Evolutionary conservation across 2,797 vertebrate species (phyloP).

Genomic region (Sternotherus odoratus): DNA sequence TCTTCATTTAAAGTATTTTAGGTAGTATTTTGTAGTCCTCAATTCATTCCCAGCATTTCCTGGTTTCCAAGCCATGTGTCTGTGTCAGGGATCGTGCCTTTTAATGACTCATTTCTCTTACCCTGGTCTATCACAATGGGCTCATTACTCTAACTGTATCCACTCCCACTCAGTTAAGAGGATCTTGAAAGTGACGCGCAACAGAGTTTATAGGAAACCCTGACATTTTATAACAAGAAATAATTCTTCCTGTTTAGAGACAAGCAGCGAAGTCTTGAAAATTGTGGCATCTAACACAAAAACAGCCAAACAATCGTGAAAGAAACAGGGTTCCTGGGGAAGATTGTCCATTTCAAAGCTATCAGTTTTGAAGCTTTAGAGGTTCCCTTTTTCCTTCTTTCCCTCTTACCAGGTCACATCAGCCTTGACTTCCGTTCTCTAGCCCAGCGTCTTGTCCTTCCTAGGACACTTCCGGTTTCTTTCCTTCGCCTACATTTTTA

Average conservation of each 20-base stretch:
- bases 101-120: neutral
- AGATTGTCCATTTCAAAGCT: neutral
- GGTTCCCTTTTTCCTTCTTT: neutral
- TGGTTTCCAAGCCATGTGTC: neutral
- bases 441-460: neutral
- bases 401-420: neutral
- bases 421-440: neutral
- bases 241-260: neutral
- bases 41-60: neutral
- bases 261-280: neutral
- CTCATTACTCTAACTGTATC: neutral
- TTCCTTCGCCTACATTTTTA: rapidly evolving
- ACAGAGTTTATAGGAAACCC: neutral
- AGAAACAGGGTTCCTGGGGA: neutral
- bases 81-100: neutral
- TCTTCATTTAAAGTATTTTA: neutral
- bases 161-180: neutral
- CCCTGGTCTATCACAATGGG: neutral
- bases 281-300: neutral
- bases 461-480: neutral
- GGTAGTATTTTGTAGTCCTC: neutral
- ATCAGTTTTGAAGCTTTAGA: neutral
- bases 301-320: neutral
- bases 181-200: neutral
- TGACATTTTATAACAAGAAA: neutral